Conservation (phyloP, 2,113 vertebrate species). For the Chinchilla lanigera region DNA sequence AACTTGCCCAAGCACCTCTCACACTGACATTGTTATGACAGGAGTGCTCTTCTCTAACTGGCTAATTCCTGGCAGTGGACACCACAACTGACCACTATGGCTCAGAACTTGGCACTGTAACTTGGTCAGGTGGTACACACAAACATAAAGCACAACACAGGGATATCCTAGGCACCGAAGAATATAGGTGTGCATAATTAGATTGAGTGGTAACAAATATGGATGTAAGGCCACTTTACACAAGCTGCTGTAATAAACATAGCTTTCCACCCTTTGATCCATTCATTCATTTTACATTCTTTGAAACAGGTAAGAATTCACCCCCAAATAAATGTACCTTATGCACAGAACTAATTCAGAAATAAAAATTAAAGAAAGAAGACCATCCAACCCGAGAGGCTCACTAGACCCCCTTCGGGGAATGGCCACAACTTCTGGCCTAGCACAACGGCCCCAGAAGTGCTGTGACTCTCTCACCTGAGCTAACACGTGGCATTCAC, state of each 20-base stretch:
- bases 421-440: background rate
- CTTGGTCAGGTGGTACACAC: background rate
- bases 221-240: background rate
- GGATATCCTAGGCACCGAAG: background rate
- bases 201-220: accelerated
- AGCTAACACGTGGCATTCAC: background rate
- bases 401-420: background rate
- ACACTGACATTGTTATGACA: background rate
- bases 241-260: background rate
- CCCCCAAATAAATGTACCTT: background rate
- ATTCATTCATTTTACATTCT: background rate
- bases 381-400: background rate
- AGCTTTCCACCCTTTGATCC: background rate
- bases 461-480: background rate
- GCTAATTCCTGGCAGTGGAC: background rate
- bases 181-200: background rate
- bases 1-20: too few species aligned
- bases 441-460: background rate
- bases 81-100: background rate
- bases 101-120: background rate
- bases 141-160: too few species aligned
- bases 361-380: background rate
- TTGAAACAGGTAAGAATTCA: background rate
- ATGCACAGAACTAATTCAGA: background rate
- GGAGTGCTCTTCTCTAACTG: background rate